A percentile compares a stretch with the other conserved stretches of the same genome.
Conservation (phyloP, 1,140 invertebrate genomes). For the Drosophila sp. region DNA sequence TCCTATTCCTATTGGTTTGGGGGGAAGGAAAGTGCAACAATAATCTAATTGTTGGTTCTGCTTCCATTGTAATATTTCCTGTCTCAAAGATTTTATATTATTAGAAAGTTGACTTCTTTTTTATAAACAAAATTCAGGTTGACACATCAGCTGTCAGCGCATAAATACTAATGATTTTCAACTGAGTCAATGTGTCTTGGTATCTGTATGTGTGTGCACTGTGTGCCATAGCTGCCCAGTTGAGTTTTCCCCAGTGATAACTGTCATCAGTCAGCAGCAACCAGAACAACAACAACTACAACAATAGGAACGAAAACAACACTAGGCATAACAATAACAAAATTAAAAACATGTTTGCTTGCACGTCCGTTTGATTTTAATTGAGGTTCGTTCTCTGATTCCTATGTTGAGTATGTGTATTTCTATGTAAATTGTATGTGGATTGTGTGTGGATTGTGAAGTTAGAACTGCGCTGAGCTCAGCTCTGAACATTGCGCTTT, state of each 20-base stretch:
- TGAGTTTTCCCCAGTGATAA: constrained; percentile 44
- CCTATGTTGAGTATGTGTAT: neutral
- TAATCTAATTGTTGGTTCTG: constrained; percentile 2
- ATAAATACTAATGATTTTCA: constrained; percentile 30
- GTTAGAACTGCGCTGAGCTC: constrained; percentile 17
- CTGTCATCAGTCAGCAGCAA: constrained; percentile 23
- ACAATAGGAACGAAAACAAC: constrained; percentile 16
- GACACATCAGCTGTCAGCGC: constrained; percentile 39
- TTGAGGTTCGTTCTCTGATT: constrained; percentile 39
- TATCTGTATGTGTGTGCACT: constrained; percentile 10
- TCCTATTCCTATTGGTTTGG: too few relatives aligned
- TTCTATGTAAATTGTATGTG: neutral
- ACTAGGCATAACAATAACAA: constrained; percentile 26
- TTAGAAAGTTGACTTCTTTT: constrained; percentile 41
- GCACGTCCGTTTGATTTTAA: constrained; percentile 50
- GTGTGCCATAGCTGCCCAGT: neutral
- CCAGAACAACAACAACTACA: constrained; percentile 7
- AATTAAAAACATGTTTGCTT: constrained; percentile 53
- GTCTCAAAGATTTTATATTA: constrained; percentile 25
- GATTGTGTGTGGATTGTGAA: constrained; percentile 11
- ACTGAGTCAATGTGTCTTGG: neutral
- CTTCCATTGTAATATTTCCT: constrained; percentile 21
- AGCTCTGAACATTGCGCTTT: constrained; percentile 62
- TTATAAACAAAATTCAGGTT: constrained; percentile 11
- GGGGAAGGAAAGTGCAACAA: neutral